These are phyloP conservation scores for Chloroclystis v-ata DNA, from an alignment of 2,888 invertebrate genomes.

Conservation along the genomic window DNA sequence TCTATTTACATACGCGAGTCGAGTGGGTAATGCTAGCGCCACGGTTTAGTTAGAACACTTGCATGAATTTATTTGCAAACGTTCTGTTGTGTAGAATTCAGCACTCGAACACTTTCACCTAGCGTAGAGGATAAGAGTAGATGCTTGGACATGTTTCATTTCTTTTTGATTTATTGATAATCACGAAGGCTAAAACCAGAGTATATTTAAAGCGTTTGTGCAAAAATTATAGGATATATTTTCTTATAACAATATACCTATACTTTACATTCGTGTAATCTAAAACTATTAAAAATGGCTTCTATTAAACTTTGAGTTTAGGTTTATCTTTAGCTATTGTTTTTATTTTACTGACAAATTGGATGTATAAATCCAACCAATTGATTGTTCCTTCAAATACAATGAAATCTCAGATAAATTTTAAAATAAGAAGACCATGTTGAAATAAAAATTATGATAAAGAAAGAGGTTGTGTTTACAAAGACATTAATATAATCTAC, in stretches of 20 bases:
- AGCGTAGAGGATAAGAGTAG: slow-evolving; percentile 18
- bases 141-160: slow-evolving; percentile 20
- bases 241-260: too few relatives aligned
- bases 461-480: not conserved
- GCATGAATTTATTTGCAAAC: slow-evolving; percentile 25
- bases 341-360: too few relatives aligned
- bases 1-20: slow-evolving; percentile 18
- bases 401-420: not conserved
- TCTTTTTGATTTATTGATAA: slow-evolving; percentile 14
- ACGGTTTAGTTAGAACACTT: slow-evolving; percentile 21
- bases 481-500: not conserved
- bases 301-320: too few relatives aligned
- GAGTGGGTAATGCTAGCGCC: slow-evolving; percentile 31
- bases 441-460: too few relatives aligned
- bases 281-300: too few relatives aligned
- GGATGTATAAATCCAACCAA: too few relatives aligned
- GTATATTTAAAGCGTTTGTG: slow-evolving; percentile 1
- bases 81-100: slow-evolving; percentile 22
- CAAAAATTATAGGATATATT: slow-evolving; percentile 5
- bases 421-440: not conserved
- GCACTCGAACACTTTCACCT: slow-evolving; percentile 16
- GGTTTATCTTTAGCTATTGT: too few relatives aligned
- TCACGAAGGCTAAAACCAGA: slow-evolving; percentile 13
- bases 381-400: too few relatives aligned
- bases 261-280: too few relatives aligned